Conservation (phyloP, 2,113 vertebrate genomes). For the Rousettus leschenaultii region DNA sequence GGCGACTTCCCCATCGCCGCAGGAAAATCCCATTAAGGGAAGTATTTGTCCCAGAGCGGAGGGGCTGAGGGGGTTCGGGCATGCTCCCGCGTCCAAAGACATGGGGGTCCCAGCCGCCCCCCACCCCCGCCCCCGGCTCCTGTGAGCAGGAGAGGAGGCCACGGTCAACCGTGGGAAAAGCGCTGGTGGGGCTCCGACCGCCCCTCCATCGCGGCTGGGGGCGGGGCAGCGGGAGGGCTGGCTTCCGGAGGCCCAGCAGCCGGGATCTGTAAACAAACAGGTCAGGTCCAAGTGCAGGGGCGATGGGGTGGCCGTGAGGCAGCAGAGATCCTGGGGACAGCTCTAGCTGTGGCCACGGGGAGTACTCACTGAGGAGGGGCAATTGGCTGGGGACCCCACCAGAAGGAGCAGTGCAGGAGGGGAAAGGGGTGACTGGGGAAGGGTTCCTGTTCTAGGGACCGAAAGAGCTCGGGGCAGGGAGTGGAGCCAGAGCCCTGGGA, state of each 20-base stretch:
- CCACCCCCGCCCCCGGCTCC: not conserved
- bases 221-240: no score
- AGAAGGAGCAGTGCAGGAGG: not conserved
- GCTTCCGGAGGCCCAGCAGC: no score
- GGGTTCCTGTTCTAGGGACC: not conserved
- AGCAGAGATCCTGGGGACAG: not conserved
- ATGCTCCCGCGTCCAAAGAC: not conserved
- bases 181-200: fast-evolving
- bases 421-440: not conserved
- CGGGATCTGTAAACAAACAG: not conserved
- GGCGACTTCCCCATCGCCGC: not conserved
- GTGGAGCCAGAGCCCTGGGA: fast-evolving
- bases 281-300: not conserved
- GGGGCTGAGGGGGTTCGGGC: not conserved
- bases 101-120: not conserved
- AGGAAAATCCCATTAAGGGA: not conserved
- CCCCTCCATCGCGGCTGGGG: not conserved
- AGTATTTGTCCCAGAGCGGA: not conserved
- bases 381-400: not conserved
- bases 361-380: not conserved
- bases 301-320: fast-evolving
- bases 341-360: not conserved
- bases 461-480: not conserved
- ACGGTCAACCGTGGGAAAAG: fast-evolving
- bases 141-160: not conserved